Percentiles rank a stretch among this genome's conserved stretches.
These are phyloP conservation scores for Echeneis naucrates DNA, from an alignment of 2,797 vertebrate species.

Conservation along the genomic window DNA sequence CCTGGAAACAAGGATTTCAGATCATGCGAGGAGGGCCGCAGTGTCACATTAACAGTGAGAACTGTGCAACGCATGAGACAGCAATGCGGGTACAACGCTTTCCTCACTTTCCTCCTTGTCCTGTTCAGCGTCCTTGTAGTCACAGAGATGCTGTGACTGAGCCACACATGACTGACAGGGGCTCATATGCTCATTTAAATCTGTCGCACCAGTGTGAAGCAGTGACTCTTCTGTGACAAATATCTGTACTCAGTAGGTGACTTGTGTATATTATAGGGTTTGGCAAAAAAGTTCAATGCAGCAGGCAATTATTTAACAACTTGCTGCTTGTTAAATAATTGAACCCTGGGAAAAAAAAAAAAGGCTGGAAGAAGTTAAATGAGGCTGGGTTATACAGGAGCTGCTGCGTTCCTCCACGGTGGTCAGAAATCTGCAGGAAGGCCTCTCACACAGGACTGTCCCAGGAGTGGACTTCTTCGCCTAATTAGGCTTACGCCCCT, in stretches of 20 bases:
- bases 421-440: slow-evolving; percentile 68
- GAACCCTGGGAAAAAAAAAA: slow-evolving; percentile 66
- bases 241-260: slow-evolving; percentile 44
- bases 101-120: slow-evolving; percentile 24
- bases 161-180: slow-evolving; percentile 40
- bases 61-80: slow-evolving; percentile 17
- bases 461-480: slow-evolving; percentile 75
- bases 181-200: slow-evolving; percentile 55
- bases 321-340: slow-evolving; percentile 80
- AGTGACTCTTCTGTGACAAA: slow-evolving; percentile 60
- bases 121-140: slow-evolving; percentile 39
- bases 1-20: slow-evolving; percentile 66
- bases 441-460: slow-evolving; percentile 73
- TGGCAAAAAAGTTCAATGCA: slow-evolving; percentile 32
- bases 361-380: slow-evolving; percentile 71
- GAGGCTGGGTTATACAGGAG: slow-evolving; percentile 53
- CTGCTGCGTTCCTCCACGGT: slow-evolving; percentile 58
- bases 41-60: slow-evolving; percentile 20
- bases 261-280: slow-evolving; percentile 31
- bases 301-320: slow-evolving; percentile 30
- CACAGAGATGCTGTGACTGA: slow-evolving; percentile 14
- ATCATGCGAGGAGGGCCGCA: slow-evolving; percentile 34
- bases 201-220: slow-evolving; percentile 46
- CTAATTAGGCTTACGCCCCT: slow-evolving; percentile 83
- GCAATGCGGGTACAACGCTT: slow-evolving; percentile 11